phyloP scores from a whole-genome alignment of 2,797 vertebrate species.

The Taeniopygia guttata region DNA sequence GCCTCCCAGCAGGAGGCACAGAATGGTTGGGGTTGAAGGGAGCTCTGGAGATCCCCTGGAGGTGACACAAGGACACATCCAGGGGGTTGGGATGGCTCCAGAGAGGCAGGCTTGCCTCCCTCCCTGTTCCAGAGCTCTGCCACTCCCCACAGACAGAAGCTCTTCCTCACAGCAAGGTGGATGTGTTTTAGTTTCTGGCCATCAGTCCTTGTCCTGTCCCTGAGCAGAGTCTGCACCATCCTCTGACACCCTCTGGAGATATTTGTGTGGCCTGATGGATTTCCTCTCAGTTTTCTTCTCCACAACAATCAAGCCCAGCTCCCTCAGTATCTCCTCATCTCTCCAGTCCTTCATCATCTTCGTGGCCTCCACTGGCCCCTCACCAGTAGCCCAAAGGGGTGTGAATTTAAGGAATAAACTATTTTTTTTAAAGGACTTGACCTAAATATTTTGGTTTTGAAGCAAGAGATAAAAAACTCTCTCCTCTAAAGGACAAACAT shows the following conservation, averaged over 20 bases:
- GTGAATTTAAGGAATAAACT: not conserved
- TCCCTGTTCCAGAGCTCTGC: not conserved
- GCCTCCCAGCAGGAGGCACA: not conserved
- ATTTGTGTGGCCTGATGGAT: not conserved
- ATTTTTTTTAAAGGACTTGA: not conserved
- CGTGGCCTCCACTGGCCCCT: not conserved
- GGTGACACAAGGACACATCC: not conserved
- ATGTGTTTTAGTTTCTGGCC: not conserved
- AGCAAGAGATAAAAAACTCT: accelerated
- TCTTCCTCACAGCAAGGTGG: accelerated
- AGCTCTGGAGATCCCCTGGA: not conserved
- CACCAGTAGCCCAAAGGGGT: not conserved
- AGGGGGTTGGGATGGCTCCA: not conserved
- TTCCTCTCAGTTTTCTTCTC: too few species aligned
- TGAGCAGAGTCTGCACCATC: not conserved
- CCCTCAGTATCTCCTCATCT: not conserved
- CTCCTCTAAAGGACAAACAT: accelerated
- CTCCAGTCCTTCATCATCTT: not conserved
- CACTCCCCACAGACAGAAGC: accelerated
- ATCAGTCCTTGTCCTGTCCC: not conserved
- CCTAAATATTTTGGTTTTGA: accelerated
- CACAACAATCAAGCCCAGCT: not conserved
- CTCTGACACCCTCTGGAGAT: not conserved
- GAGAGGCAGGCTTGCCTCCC: too few species aligned
- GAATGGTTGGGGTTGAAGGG: accelerated